Base-by-base conservation (phyloP, 2,888 invertebrate genomes). In the Clusia tigrina region DNA sequence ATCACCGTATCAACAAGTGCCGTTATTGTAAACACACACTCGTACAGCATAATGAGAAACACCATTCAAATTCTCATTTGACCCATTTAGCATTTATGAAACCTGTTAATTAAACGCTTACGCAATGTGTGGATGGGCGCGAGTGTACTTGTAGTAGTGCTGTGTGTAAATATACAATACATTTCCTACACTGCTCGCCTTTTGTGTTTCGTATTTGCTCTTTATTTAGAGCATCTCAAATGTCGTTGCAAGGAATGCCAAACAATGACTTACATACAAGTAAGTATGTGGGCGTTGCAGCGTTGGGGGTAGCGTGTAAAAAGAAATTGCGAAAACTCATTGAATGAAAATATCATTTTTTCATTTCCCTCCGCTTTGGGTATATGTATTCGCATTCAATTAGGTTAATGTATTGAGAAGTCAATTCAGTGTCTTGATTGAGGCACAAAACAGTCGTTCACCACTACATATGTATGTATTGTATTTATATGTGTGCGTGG, bases 51-150 rank as follows among this genome's bases (percentile, higher is more conserved):
- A 20, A 48, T 48, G 18, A 20, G 48, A 20, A 48, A 15, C 22
- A 15, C 48, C 22, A 48, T 48, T 48, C 18, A 20, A 6, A 48
- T 48, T 48, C 48, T 5, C 48, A 22, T 22, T 20, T 76, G 76
- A 74, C 76, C 74, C 63, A 69, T 59, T 68, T 69, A 60, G 63
- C 64, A 54, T 62, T 67, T 68, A 62, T 62, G 54, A 62, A 67
- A 42, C 48, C 66, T 66, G 56, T 66, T 72, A 68, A 76, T 71
- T 71, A 66, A 71, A 60, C 66, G 58, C 62, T 56, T n/a, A 6
- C 20, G 22, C 20, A 48, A 20, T 20, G 48, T 48, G 22, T 22
- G 5, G 5, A 22, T 20, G 20, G 18, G 48, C 3, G 48, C 22
- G 15, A 20, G 18, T 48, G 20, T 20, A 22, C 10, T 3, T 20